Evolutionary conservation across 1,140 invertebrate species (phyloP), one percentile per base, ranked within the genome.

Genomic region (Spodoptera litura): DNA sequence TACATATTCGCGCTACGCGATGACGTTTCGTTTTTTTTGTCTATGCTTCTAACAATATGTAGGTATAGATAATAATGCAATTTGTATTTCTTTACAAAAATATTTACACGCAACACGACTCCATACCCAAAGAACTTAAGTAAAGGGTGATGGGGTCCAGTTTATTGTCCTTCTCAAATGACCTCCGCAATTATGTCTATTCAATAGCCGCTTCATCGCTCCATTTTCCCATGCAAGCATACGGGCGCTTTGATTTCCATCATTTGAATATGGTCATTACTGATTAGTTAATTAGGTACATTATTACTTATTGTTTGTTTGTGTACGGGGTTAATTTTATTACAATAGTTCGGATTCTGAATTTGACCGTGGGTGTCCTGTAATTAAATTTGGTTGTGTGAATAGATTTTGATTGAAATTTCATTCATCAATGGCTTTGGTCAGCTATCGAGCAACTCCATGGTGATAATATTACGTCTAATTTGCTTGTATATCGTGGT

Each of bases 191-290:
- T 93, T 87, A 93, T 90, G 76, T 81, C 90, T 86, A 93, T 93
- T 93, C 90, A 92, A 83, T 78, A 84, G 44, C 81, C 86, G 85
- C 83, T 89, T 85, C 85, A 91, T 76, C 38, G 38, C 38, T 44
- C 38, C 38, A 44, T 44, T 93, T 94, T 94, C 93, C 91, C 93
- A 94, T 89, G 89, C 85, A 79, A 89, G 90, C 88, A 94, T 94
- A 94, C 93, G 93, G 93, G 93, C 88, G 91, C 87, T 92, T 89
- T 93, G 93, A 94, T 94, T 93, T 91, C 87, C 90, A 88, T 90
- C 70, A 91, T 91, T 91, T 92, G 87, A 90, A 92, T 93, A 85
- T 79, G 79, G 83, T 79, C 81, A 85, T 88, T 87, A 82, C 89
- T 87, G 91, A 93, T 94, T 93, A 91, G 86, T 88, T 92, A 94